Conservation (phyloP, 92 coral and sea anemone genomes). For the Montipora capitata region DNA sequence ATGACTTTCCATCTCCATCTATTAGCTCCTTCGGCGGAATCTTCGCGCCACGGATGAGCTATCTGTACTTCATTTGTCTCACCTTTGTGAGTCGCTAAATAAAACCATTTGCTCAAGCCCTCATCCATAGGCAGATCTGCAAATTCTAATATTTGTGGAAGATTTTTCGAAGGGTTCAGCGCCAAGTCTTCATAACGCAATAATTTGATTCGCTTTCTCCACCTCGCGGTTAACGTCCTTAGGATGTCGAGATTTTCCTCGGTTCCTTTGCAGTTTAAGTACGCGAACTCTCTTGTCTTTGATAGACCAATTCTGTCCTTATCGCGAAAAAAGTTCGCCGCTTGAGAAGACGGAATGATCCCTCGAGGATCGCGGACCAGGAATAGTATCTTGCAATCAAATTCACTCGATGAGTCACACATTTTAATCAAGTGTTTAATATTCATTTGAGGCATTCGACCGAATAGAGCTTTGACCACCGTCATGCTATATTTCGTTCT, state of each 20-base stretch:
- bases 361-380: constrained; percentile 64
- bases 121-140: constrained; percentile 40
- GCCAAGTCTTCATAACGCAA: constrained; percentile 56
- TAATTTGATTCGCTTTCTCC: constrained; percentile 35
- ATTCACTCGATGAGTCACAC: constrained; percentile 30
- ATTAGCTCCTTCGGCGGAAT: constrained; percentile 31
- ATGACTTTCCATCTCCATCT: constrained; percentile 58
- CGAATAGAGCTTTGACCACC: constrained; percentile 51
- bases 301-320: constrained; percentile 30
- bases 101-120: constrained; percentile 26
- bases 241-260: constrained; percentile 31
- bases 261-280: constrained; percentile 32
- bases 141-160: constrained; percentile 30
- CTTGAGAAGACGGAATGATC: constrained; percentile 54
- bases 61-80: constrained; percentile 1
- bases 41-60: constrained; percentile 13
- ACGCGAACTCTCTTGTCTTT: constrained; percentile 26
- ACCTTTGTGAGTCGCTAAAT: constrained; percentile 40
- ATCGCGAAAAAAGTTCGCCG: constrained; percentile 33
- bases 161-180: constrained; percentile 19
- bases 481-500: constrained; percentile 31
- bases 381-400: constrained; percentile 52
- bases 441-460: constrained; percentile 41
- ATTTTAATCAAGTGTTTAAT: constrained; percentile 30
- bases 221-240: constrained; percentile 5